phyloP scores from a whole-genome alignment of 2,888 invertebrate species.

The Drosophila austrosaltans region DNA sequence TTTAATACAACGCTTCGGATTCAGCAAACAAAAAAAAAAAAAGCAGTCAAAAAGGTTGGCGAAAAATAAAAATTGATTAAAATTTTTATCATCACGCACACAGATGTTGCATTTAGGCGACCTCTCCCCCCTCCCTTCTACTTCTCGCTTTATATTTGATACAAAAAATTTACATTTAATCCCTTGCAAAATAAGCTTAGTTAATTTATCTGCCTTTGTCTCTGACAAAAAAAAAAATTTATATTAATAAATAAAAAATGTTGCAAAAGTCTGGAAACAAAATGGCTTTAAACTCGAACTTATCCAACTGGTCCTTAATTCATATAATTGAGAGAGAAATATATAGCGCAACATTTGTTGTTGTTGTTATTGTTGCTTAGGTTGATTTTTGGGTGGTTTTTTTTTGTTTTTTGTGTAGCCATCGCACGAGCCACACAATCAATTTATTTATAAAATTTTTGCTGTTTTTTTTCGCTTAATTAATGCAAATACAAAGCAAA shows the following conservation, averaged over 20 bases:
- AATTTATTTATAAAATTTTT: constrained; percentile 68
- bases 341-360: constrained; percentile 37
- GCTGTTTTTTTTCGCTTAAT: constrained; percentile 53
- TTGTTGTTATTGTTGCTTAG: constrained; percentile 19
- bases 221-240: background rate
- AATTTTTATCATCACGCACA: constrained; percentile 9
- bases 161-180: constrained; percentile 10
- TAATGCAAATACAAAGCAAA: constrained; percentile 65
- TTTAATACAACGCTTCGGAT: background rate
- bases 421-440: constrained; percentile 59
- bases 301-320: constrained; percentile 64
- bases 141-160: background rate
- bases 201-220: constrained; percentile 20
- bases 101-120: constrained; percentile 8
- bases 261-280: constrained; percentile 37
- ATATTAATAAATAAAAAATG: background rate
- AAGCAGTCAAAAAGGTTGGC: background rate
- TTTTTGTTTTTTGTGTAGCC: background rate
- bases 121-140: background rate
- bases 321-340: constrained; percentile 55
- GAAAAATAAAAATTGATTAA: background rate
- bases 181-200: constrained; percentile 10
- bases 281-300: constrained; percentile 47
- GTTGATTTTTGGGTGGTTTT: constrained; percentile 28
- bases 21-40: constrained; percentile 1